Conservation (phyloP, 1,140 invertebrate species). For the Drosophila melanica region DNA sequence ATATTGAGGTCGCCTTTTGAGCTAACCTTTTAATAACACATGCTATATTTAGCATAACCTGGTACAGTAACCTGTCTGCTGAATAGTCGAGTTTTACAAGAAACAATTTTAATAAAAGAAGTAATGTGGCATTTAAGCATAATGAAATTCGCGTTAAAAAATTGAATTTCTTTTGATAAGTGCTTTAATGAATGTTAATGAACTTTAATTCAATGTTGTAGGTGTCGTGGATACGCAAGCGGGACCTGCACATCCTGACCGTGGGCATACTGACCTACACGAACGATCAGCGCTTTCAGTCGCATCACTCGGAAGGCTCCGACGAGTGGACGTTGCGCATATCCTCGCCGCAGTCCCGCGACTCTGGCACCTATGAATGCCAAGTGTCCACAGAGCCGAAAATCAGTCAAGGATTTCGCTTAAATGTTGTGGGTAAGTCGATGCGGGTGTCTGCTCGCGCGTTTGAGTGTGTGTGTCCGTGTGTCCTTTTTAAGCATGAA, state of each 20-base stretch:
- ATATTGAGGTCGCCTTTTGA: no score
- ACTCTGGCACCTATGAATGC: conserved; percentile 92
- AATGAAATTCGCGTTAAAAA: neutral
- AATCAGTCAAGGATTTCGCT: conserved; percentile 91
- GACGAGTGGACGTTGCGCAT: conserved; percentile 95
- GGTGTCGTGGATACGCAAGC: conserved; percentile 91
- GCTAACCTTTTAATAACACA: no score
- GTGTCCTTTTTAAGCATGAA: conserved; percentile 34
- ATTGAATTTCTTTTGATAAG: neutral
- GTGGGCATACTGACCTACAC: conserved; percentile 91
- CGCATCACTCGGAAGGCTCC: conserved; percentile 92
- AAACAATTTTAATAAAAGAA: no score
- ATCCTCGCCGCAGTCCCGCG: conserved; percentile 90
- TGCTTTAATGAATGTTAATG: neutral
- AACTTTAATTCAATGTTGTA: conserved; percentile 56
- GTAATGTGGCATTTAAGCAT: no score
- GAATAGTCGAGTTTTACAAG: no score
- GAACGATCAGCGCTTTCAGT: conserved; percentile 90
- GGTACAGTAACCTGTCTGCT: no score
- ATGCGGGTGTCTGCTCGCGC: conserved; percentile 19
- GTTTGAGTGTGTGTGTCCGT: conserved; percentile 11
- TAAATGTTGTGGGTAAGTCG: conserved; percentile 92
- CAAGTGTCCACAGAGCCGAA: conserved; percentile 95
- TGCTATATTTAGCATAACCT: no score
- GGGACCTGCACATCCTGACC: conserved; percentile 90